A percentile compares a stretch with the other conserved stretches of the same genome.
These are phyloP conservation scores for Campylorhamphus procurvoides DNA, from an alignment of 2,113 vertebrate species.

Conservation along the genomic window DNA sequence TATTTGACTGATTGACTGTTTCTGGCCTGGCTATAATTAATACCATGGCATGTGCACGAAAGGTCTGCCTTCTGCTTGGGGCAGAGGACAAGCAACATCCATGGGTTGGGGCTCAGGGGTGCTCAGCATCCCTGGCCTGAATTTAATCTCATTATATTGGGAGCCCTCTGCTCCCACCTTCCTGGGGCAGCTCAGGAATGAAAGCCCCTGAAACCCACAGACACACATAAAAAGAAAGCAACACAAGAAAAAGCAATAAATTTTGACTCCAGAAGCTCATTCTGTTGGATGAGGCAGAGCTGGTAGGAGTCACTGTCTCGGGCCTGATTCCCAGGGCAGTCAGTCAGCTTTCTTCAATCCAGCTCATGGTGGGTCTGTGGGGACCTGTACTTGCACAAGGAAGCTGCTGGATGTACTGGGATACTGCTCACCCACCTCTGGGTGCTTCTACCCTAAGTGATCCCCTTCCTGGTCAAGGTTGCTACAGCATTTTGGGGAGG, in stretches of 20 bases:
- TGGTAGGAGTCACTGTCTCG: fast-evolving
- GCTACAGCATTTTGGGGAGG: background rate
- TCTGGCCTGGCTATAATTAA: background rate
- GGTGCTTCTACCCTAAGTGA: background rate
- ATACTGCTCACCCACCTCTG: background rate
- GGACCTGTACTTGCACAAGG: fast-evolving
- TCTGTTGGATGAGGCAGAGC: background rate
- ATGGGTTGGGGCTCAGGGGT: background rate
- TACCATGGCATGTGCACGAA: background rate
- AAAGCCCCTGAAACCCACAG: background rate
- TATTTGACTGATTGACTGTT: background rate
- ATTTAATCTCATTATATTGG: fast-evolving
- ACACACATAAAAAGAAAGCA: background rate
- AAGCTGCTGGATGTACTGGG: background rate
- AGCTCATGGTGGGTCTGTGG: fast-evolving
- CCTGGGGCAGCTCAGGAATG: background rate
- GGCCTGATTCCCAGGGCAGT: fast-evolving
- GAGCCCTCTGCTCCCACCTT: background rate
- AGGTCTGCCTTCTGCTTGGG: background rate
- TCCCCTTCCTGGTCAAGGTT: background rate
- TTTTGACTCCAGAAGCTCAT: background rate
- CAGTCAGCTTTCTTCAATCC: fast-evolving
- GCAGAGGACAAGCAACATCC: background rate
- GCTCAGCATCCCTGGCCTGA: background rate
- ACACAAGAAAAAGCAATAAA: conserved; percentile 20